Evolutionary conservation across 2,888 invertebrate species (phyloP).

Genomic region (Junonia oenone): DNA sequence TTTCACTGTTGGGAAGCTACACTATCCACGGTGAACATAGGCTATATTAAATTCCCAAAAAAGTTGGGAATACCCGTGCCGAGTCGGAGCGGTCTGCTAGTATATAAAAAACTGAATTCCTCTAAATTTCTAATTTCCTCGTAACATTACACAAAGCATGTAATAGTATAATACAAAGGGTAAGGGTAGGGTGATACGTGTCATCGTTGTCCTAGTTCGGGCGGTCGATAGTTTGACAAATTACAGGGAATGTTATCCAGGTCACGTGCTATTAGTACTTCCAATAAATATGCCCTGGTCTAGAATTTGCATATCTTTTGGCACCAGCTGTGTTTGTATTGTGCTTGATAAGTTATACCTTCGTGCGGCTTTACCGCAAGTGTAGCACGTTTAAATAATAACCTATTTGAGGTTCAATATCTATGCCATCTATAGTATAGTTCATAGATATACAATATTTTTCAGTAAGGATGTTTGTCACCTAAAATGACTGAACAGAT

Average conservation of each 20-base stretch:
- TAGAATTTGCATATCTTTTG: not conserved
- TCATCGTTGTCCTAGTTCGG: conserved; percentile 25
- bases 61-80: too few species aligned
- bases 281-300: conserved; percentile 5
- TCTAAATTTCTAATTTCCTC: too few species aligned
- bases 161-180: not conserved
- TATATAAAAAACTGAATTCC: too few species aligned
- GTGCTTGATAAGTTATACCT: not conserved
- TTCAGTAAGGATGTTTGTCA: too few species aligned
- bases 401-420: not conserved
- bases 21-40: too few species aligned
- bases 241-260: conserved; percentile 23
- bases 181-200: conserved; percentile 17
- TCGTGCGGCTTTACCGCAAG: not conserved
- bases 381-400: not conserved
- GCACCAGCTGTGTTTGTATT: not conserved
- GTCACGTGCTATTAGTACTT: conserved; percentile 12
- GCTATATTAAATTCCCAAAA: too few species aligned
- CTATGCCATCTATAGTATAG: too few species aligned
- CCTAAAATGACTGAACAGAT: too few species aligned
- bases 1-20: too few species aligned
- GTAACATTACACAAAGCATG: conserved; percentile 4
- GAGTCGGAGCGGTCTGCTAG: too few species aligned
- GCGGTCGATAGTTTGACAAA: conserved; percentile 29
- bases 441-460: too few species aligned